Evolutionary conservation across 2,888 invertebrate species (phyloP).

Genomic region (Sphinx pinastri): DNA sequence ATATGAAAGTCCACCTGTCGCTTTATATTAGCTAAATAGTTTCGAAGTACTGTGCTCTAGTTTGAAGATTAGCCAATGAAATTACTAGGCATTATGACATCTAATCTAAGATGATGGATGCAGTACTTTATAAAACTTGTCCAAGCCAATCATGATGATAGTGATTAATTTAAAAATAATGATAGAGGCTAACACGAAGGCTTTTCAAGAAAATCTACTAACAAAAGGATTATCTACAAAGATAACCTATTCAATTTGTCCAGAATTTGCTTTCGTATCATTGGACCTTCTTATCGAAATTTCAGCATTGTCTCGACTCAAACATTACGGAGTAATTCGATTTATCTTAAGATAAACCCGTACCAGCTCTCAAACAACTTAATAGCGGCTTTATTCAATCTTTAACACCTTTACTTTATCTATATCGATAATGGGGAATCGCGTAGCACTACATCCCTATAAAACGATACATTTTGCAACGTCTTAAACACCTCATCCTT

Average conservation of each 20-base stretch:
- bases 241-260: background rate
- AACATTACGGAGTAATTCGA: slow-evolving; percentile 22
- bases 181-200: too few relatives aligned
- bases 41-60: too few relatives aligned
- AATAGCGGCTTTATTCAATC: slow-evolving; percentile 64
- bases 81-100: too few relatives aligned
- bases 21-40: too few relatives aligned
- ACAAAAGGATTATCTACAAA: background rate
- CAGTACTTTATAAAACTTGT: too few relatives aligned
- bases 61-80: too few relatives aligned
- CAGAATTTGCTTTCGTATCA: background rate
- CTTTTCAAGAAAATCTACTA: too few relatives aligned
- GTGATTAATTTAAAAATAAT: too few relatives aligned
- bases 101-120: too few relatives aligned
- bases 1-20: too few relatives aligned
- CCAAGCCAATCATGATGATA: too few relatives aligned
- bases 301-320: background rate
- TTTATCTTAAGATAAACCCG: slow-evolving; percentile 25
- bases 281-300: background rate
- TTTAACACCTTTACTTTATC: slow-evolving; percentile 66
- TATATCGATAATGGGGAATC: slow-evolving; percentile 70
- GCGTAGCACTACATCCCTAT: slow-evolving; percentile 59
- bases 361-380: slow-evolving; percentile 53
- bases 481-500: background rate
- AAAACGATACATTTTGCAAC: background rate